Base-by-base conservation (phyloP, 2,797 vertebrate species). In the Artibeus jamaicensis region DNA sequence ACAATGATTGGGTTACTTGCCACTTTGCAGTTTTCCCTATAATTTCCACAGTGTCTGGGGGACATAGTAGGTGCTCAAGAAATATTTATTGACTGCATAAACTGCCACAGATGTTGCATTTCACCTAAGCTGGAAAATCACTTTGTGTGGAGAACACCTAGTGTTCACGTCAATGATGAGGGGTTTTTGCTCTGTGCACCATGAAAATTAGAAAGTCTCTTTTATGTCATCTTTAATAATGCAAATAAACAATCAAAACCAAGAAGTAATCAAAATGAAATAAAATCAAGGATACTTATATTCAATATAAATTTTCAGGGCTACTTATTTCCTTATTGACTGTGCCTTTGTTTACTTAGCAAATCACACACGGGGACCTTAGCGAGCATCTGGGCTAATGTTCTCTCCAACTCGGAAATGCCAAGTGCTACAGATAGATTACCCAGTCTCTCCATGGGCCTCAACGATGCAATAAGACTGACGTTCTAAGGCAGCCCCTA, bases 231-330 rank as follows among this genome's bases (percentile, higher is more conserved):
- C 5, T 68, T 90, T 76, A 86, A 65, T 87, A 55, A 92, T 83
- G 57, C 22, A 90, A 65, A 92, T 37, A 55, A 81, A 83, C 15
- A 76, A 82, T 91, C 8, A 55, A 91, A 89, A 89, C 9, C 39
- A 78, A 92, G 59, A 94, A 94, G 78, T 78, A 86, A 88, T n/a
- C 14, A 15, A 70, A 92, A 32, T 68, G 68, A 88, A 93, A 77
- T 93, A 83, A 65, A 84, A n/a, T 18, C 22, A 19, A 71, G 83
- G 79, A 12, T 59, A n/a, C 15, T 55, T n/a, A 73, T 62, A 68
- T 74, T 86, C 55, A 79, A n/a, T 73, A 71, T 37, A 81, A 65
- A 71, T 11, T 70, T 83, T 16, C n/a, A 42, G 0, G 73, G 67
- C 19, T 62, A 39, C 44, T 82, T 68, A 68, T 92, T 70, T 6